Base-by-base conservation (phyloP, 2,797 vertebrate genomes). In the Adelosebastes latens region DNA sequence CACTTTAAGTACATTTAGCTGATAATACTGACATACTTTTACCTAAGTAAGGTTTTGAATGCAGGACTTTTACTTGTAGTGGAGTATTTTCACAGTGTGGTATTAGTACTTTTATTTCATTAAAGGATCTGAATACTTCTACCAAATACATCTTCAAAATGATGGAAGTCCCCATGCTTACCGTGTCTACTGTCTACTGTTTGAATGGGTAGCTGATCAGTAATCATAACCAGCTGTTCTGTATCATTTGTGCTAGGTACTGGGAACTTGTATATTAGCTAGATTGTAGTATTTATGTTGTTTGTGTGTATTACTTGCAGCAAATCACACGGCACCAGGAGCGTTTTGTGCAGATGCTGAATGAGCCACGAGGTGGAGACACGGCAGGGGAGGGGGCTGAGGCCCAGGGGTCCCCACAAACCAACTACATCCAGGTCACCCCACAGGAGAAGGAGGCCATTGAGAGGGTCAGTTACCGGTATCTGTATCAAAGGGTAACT, bases 391-490 rank as follows among this genome's bases (percentile, higher is more conserved):
- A 94, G 32, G 94, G 85, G 3, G 93, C 93, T 0, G 95, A 94
- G 61, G 92, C 89, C 6, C 95, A 92, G 31, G 93, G 86, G 74
- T 80, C 80, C 14, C 89, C 92, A 13, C 94, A 91, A 34, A 93
- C 94, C 32, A 96, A 96, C 90, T 96, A 95, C 90, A 96, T 96
- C 92, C 95, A 96, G 89, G 96, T 96, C 90, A 96, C 95, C 36
- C 94, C 94, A n/a, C 96, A 96, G 87, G 96, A 96, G 89, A 96
- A 96, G 72, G 96, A 96, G 87, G 96, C 96, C 65, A 96, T 96
- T 8, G 96, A 96, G 78, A 95, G 95, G 95, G 96, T 96, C 81
- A 29, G 90, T 79, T 24, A 32, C 5, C 55, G 46, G 2, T 46
- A 46, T 34, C 25, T 39, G 3, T 16, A 14, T 49, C 18, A 20